A percentile compares a stretch with the other conserved stretches of the same genome.
Conservation (phyloP, 1,140 invertebrate species). For the Bradysia coprophila region DNA sequence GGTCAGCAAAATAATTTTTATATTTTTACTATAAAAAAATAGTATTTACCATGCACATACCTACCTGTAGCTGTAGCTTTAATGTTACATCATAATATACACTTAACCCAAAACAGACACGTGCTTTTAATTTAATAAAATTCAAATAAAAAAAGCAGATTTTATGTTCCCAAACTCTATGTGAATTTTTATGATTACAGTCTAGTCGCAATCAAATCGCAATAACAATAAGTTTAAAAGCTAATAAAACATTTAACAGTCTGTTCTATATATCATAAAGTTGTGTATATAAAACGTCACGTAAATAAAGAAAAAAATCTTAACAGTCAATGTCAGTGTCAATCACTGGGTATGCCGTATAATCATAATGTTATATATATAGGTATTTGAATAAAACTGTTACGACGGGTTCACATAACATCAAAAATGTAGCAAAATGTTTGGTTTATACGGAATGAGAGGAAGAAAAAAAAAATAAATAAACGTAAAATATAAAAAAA, state of each 20-base stretch:
- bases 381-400: neutral
- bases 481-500: no score
- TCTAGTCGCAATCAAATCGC: conserved; percentile 1
- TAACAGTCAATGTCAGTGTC: neutral
- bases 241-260: conserved; percentile 1
- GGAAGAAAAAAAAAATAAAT: no score
- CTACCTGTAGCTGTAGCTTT: no score
- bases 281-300: neutral
- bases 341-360: neutral
- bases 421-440: neutral
- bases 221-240: conserved; percentile 1
- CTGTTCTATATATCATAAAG: neutral
- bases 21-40: no score
- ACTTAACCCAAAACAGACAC: no score
- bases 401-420: neutral
- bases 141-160: no score
- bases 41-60: no score
- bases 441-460: neutral
- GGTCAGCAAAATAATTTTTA: no score
- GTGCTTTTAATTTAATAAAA: no score
- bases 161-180: no score
- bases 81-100: no score
- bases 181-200: conserved; percentile 1
- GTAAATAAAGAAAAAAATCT: neutral
- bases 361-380: neutral